Conservation (phyloP, 2,113 vertebrate genomes). For the Pygathrix nemaeus region DNA sequence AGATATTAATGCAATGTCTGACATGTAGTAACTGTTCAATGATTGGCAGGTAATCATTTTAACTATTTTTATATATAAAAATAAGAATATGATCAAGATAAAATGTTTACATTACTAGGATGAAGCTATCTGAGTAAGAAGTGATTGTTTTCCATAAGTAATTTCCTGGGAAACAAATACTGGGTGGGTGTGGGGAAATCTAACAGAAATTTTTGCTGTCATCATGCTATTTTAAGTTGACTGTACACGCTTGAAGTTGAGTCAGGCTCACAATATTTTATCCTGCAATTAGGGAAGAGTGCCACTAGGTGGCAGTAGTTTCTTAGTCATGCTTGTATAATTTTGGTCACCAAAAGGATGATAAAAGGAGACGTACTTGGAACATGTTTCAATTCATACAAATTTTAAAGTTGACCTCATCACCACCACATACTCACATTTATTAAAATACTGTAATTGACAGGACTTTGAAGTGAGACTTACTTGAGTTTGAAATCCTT, state of each 20-base stretch:
- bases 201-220: not conserved
- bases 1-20: not conserved
- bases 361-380: not conserved
- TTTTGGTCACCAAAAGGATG: not conserved
- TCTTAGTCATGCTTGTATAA: not conserved
- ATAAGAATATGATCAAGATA: not conserved
- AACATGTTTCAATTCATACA: not conserved
- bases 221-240: not conserved
- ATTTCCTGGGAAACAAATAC: not conserved
- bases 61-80: not conserved
- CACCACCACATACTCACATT: too few relatives aligned
- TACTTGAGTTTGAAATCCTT: not conserved
- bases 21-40: not conserved
- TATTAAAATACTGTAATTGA: not conserved
- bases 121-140: not conserved
- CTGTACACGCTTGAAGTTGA: too few relatives aligned
- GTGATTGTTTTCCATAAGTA: not conserved
- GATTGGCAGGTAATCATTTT: not conserved
- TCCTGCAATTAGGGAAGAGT: conserved; percentile 37
- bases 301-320: conserved; percentile 49
- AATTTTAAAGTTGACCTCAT: not conserved
- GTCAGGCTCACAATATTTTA: not conserved
- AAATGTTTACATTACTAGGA: not conserved
- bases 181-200: not conserved
- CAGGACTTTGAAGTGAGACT: not conserved